Percentiles rank a stretch among this genome's conserved stretches.
Conservation (phyloP, 2,113 vertebrate genomes). For the Scortum barcoo region DNA sequence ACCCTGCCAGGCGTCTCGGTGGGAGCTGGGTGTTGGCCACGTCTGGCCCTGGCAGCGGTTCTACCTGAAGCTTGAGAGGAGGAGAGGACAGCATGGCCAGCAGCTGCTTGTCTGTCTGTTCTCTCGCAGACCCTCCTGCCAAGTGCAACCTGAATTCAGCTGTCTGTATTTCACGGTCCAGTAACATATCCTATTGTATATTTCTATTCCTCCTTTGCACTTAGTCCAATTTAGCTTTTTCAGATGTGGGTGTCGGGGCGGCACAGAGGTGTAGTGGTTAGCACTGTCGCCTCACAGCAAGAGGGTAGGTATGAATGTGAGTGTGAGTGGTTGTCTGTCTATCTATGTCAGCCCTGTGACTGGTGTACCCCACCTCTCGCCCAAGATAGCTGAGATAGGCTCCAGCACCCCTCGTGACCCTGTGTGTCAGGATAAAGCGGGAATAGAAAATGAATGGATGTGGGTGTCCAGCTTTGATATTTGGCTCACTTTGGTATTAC, state of each 20-base stretch:
- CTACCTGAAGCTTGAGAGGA: slow-evolving; percentile 57
- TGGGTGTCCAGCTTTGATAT: slow-evolving; percentile 34
- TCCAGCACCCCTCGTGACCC: too few relatives aligned
- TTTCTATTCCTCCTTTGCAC: slow-evolving; percentile 7
- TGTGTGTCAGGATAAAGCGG: too few relatives aligned
- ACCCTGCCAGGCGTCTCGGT: slow-evolving; percentile 52
- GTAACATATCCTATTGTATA: slow-evolving; percentile 36
- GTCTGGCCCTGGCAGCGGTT: slow-evolving; percentile 60
- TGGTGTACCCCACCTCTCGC: too few relatives aligned
- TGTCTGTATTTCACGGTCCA: slow-evolving; percentile 37
- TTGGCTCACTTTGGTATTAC: slow-evolving; percentile 36
- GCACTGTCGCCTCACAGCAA: too few relatives aligned
- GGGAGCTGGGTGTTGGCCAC: slow-evolving; percentile 55
- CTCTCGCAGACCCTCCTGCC: slow-evolving; percentile 51
- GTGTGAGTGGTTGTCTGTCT: too few relatives aligned
- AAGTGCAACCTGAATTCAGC: slow-evolving; percentile 46
- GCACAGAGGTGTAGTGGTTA: too few relatives aligned
- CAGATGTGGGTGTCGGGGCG: slow-evolving; percentile 13
- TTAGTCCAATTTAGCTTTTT: slow-evolving; percentile 1
- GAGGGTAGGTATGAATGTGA: too few relatives aligned
- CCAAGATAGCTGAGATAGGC: too few relatives aligned
- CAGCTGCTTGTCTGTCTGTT: slow-evolving; percentile 72
- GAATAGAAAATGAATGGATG: too few relatives aligned
- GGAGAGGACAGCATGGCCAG: slow-evolving; percentile 60
- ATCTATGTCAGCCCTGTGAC: too few relatives aligned